Percentiles rank a stretch among this genome's conserved stretches.
phyloP scores from a whole-genome alignment of 2,888 invertebrate species.

The Biston stratarius region DNA sequence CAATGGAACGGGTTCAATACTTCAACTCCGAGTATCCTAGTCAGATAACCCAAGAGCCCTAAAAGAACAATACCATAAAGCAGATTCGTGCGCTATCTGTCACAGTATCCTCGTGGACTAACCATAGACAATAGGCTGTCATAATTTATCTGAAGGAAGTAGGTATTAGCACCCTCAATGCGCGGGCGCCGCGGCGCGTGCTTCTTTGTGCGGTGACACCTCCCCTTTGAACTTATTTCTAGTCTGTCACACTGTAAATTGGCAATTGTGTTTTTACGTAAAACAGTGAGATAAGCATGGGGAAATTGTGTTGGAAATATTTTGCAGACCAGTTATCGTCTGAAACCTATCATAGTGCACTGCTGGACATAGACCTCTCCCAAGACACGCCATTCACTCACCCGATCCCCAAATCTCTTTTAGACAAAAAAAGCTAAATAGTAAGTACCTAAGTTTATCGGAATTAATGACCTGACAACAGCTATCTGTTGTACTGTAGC shows the following conservation, averaged over 20 bases:
- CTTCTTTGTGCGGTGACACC: conserved; percentile 42
- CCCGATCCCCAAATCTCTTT: no score
- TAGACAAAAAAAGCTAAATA: no score
- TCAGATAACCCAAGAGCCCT: conserved; percentile 29
- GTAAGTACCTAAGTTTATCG: no score
- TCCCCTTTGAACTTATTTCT: conserved; percentile 44
- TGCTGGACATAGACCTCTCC: no score
- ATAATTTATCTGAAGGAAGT: conserved; percentile 53
- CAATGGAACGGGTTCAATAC: not conserved
- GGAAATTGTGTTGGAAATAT: not conserved
- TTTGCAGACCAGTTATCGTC: not conserved
- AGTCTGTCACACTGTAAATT: conserved; percentile 25
- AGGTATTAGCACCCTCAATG: conserved; percentile 57
- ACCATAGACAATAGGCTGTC: conserved; percentile 24
- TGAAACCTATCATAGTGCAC: not conserved
- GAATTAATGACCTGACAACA: no score
- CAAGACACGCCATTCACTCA: no score
- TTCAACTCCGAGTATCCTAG: not conserved
- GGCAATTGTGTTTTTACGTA: conserved; percentile 24
- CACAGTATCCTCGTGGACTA: conserved; percentile 42
- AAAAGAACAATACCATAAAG: conserved; percentile 30
- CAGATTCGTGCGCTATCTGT: conserved; percentile 58
- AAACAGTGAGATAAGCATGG: conserved; percentile 7
- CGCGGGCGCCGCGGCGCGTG: conserved; percentile 54
- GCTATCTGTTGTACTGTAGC: no score